phyloP scores from a whole-genome alignment of 1,140 invertebrate genomes.

The Lamellibrachia luymesi region DNA sequence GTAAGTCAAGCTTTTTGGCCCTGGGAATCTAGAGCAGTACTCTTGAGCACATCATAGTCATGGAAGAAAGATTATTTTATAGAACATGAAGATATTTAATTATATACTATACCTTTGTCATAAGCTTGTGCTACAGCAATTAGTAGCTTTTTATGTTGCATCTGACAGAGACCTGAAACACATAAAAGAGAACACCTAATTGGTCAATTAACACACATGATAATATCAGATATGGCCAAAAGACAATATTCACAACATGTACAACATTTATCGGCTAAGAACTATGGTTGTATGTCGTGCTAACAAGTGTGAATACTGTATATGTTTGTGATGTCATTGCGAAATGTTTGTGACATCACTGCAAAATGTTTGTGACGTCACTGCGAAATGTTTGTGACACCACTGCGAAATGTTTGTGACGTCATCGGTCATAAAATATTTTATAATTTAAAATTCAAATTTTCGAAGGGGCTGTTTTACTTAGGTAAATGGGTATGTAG shows the following conservation, averaged over 20 bases:
- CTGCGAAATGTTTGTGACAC: too few relatives aligned
- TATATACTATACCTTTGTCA: slow-evolving; percentile 66
- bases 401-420: too few relatives aligned
- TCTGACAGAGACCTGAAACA: slow-evolving; percentile 68
- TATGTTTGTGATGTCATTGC: too few relatives aligned
- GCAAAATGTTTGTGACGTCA: too few relatives aligned
- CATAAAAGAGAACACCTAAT: slow-evolving; percentile 49
- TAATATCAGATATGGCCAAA: neutral
- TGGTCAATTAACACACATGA: slow-evolving; percentile 8
- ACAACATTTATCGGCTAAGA: too few relatives aligned
- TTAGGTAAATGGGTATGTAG: too few relatives aligned
- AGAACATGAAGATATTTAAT: neutral
- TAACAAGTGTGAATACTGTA: too few relatives aligned
- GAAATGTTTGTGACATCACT: too few relatives aligned
- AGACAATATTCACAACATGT: neutral
- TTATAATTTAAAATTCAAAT: too few relatives aligned
- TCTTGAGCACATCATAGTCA: neutral
- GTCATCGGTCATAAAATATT: too few relatives aligned
- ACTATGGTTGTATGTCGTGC: too few relatives aligned
- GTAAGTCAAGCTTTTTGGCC: neutral
- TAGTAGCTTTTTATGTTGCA: slow-evolving; percentile 70
- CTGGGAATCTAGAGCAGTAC: neutral
- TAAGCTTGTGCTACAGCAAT: slow-evolving; percentile 76
- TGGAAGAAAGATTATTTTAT: neutral
- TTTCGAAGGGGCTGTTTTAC: too few relatives aligned